Evolutionary conservation across 2,113 vertebrate genomes (phyloP), one percentile per base, ranked within the genome.

Genomic region (Dicaeum eximium): DNA sequence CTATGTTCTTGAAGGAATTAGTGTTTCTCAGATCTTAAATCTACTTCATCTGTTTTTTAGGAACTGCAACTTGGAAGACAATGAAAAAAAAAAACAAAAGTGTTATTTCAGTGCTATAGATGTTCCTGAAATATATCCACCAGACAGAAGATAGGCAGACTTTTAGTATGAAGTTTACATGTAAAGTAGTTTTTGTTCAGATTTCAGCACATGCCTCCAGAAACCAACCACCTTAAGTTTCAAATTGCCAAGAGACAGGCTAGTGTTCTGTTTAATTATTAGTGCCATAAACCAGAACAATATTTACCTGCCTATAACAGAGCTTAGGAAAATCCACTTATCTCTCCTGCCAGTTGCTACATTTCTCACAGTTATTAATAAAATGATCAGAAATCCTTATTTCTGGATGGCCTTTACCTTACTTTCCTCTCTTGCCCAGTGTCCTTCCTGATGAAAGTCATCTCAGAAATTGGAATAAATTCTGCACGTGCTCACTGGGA

Each of bases 211-310:
- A 60, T 64, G n/a, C 33, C 65, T 81, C 35, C 48, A 70, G 67
- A 93, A 94, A 70, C 70, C 58, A 74, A 82, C 74, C 50, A 70
- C 48, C 78, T 89, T 89, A 80, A 85, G 71, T 91, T 83, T 83
- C 67, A 81, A 54, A 50, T 89, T 93, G 44, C 92, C 77, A 64
- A 83, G 80, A 91, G 75, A 92, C 65, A 89, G 82, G 87, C 80
- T 48, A 69, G 60, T 65, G 51, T 61, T 85, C 96, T 98, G 97
- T 97, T 98, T 98, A 98, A 98, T 97, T 96, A 98, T 97, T 97
- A 96, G 97, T 95, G 82, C 93, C 95, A 95, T 96, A 96, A 97
- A 97, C 89, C 84, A 93, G 93, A 96, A 93, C 93, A 84, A 94
- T 98, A 96, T 98, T 98, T 98, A 97, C 97, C 91, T 94, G 92